Base-by-base conservation (phyloP, 2,113 vertebrate species). In the Brachypodius melanocephalos region DNA sequence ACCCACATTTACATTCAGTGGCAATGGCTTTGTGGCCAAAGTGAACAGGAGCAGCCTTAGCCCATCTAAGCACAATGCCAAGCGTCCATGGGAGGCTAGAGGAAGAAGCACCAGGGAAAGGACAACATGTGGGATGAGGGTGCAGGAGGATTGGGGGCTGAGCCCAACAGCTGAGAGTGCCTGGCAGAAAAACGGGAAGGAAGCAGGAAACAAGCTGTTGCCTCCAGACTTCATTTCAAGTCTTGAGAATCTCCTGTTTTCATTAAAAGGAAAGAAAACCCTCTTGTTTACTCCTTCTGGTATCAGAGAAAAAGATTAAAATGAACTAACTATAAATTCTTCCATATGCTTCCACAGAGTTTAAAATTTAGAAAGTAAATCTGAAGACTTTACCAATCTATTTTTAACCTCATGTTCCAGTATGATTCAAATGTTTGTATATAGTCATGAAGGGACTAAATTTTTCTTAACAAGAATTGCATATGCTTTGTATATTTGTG, bases 201-300 rank as follows among this genome's bases (percentile, higher is more conserved):
- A 94, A 83, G 78, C 63, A 91, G 91, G 91, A 95, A 95, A 82
- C 43, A 38, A 58, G 67, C 65, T 58, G 75, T 71, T 2, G 38
- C 82, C 75, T 95, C 9, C 7, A 31, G 89, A 48, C 85, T 94
- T 87, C 49, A 59, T 89, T 94, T 83, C 48, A 79, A 80, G 67
- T 76, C 91, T 57, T 83, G 51, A 62, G 78, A 79, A 74, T 89
- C 94, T 89, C 85, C 48, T 93, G 75, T 88, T 96, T 90, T 77
- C 57, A 55, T 91, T 83, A 77, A 82, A 89, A 90, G 79, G 31
- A 88, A 94, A 89, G 63, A 92, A 80, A 48, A 1, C 1, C 20
- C 20, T 43, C n/a, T 46, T 74, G 68, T 93, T 87, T 96, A 91
- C 8, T 73, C 36, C 29, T 75, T 24, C 45, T 94, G 87, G 42